A percentile compares a stretch with the other conserved stretches of the same genome.
Evolutionary conservation across 2,797 vertebrate genomes (phyloP).

Genomic region (Phataginus tetradactyla): DNA sequence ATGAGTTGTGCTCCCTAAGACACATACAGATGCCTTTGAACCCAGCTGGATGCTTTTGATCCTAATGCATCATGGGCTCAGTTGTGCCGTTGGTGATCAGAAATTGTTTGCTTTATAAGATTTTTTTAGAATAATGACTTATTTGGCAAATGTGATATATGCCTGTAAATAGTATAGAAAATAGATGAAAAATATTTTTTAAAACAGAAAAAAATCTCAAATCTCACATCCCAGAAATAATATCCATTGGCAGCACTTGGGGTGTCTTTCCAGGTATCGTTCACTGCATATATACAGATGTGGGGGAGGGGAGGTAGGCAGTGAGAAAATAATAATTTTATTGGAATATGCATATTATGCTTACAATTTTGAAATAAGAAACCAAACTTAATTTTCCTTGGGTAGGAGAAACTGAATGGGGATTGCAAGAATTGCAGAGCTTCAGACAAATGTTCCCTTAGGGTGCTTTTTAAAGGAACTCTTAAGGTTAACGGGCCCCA

Average conservation of each 20-base stretch:
- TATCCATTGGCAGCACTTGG: neutral
- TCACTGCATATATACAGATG: fast-evolving
- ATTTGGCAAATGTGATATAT: neutral
- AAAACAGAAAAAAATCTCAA: neutral
- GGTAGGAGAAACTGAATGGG: neutral
- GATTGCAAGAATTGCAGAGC: neutral
- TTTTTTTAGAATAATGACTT: neutral
- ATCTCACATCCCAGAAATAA: neutral
- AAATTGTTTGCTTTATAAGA: neutral
- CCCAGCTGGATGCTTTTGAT: fast-evolving
- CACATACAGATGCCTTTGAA: neutral
- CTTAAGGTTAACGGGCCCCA: neutral
- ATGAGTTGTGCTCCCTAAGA: too few species aligned
- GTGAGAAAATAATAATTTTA: neutral
- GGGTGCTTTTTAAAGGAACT: neutral
- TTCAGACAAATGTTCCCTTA: neutral
- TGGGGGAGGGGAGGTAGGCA: fast-evolving
- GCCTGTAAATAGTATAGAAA: neutral
- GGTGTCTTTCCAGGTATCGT: neutral
- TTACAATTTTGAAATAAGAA: neutral
- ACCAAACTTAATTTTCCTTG: neutral
- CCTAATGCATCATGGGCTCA: neutral
- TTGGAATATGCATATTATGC: neutral
- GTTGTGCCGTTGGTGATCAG: neutral
- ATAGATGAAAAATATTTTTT: neutral